Base-by-base conservation (phyloP, 2,113 vertebrate genomes). In the Pelobates fuscus region DNA sequence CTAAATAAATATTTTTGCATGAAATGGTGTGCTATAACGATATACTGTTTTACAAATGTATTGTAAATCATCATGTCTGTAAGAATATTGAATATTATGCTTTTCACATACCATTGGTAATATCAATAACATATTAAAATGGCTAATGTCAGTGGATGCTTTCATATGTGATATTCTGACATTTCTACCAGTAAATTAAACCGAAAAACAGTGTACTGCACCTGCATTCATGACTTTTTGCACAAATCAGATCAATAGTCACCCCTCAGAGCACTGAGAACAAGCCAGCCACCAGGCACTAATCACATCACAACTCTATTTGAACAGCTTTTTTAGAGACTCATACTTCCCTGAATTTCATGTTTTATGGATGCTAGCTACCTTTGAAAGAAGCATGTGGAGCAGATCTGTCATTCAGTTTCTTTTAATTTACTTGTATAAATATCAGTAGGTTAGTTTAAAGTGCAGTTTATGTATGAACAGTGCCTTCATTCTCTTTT, bases 401-500 rank as follows among this genome's bases (percentile, higher is more conserved):
- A 61, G 15, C 58, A 61, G 58, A 30, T 29, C 24, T 61, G 29
- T 63, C 30, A 37, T 63, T 20, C 29, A 63, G 60, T 63, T 37
- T 27, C 17, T 61, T 61, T 61, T 37, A 63, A 63, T 63, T 63
- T 37, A 37, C 60, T 63, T 63, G 29, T 63, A 63, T 63, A 63
- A 63, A 63, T 63, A 41, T 63, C 60, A 63, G 18, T 20, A 37
- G 44, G 44, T 49, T 49, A 49, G 44, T 49, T n/a, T 18, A 49
- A 49, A 49, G 44, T 49, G 17, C 44, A 49, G 17, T 11, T 49
- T 49, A 15, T 49, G 17, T 49, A 49, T 49, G 44, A 15, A 7
- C 1, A 2, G 44, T 49, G 44, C 44, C 44, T 2, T 49, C n/a
- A 37, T 5, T 10, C 32, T 37, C 5, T 37, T n/a, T 37, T 37